Evolutionary conservation across 2,888 invertebrate genomes (phyloP).

Genomic region (Gymnosoma rotundatum): DNA sequence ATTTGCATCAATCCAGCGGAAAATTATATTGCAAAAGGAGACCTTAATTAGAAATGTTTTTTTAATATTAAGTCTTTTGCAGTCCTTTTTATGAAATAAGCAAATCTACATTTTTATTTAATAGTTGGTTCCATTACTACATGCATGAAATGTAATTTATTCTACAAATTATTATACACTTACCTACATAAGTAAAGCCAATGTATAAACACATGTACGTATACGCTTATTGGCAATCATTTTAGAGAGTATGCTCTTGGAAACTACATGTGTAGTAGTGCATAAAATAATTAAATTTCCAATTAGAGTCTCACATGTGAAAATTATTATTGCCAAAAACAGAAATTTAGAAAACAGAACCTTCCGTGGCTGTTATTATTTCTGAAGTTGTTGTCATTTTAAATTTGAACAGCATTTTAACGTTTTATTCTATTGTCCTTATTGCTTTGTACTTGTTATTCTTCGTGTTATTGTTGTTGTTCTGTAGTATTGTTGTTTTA

Average conservation of each 20-base stretch:
- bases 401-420: conserved; percentile 46
- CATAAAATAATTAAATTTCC: conserved; percentile 72
- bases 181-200: conserved; percentile 3
- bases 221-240: too few relatives aligned
- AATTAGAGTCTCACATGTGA: conserved; percentile 68
- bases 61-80: too few relatives aligned
- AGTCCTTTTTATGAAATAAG: too few relatives aligned
- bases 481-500: conserved; percentile 28
- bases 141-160: conserved; percentile 9
- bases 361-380: too few relatives aligned
- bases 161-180: not conserved
- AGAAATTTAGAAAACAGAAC: not conserved
- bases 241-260: not conserved
- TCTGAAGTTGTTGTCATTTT: conserved; percentile 24
- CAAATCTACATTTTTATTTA: too few relatives aligned
- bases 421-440: conserved; percentile 33
- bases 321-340: conserved; percentile 65
- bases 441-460: conserved; percentile 14
- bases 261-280: conserved; percentile 29
- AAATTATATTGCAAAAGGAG: too few relatives aligned
- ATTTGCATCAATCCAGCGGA: too few relatives aligned
- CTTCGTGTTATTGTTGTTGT: conserved; percentile 45
- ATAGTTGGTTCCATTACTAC: conserved; percentile 39
- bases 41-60: not conserved
- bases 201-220: too few relatives aligned